Conservation (phyloP, 2,888 invertebrate species). For the Oconnorella tubifera region DNA sequence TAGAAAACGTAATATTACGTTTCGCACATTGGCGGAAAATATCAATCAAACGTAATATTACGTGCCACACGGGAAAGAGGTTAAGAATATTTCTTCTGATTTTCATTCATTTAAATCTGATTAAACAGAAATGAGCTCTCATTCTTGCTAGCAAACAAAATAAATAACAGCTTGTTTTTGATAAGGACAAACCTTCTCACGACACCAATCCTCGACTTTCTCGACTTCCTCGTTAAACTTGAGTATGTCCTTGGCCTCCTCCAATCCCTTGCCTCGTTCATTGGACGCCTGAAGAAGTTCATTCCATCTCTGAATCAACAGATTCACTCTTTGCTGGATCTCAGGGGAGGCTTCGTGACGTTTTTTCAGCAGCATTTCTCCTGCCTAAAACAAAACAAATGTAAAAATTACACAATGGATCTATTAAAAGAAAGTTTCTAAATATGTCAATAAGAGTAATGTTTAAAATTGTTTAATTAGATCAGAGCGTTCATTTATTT, state of each 20-base stretch:
- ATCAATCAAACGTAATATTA: no score
- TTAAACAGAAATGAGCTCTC: background rate
- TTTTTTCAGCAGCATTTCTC: slow-evolving; percentile 68
- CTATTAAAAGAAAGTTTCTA: no score
- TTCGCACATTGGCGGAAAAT: no score
- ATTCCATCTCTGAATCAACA: slow-evolving; percentile 75
- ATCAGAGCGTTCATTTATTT: no score
- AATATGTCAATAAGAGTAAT: no score
- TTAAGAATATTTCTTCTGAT: no score
- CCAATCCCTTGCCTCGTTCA: slow-evolving; percentile 74
- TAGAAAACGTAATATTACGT: no score
- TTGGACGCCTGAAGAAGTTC: slow-evolving; percentile 70
- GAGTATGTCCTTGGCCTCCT: slow-evolving; percentile 94
- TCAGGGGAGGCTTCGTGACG: slow-evolving; percentile 70
- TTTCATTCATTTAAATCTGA: background rate
- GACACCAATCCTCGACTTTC: slow-evolving; percentile 93
- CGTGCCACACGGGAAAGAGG: no score
- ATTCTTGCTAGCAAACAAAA: background rate
- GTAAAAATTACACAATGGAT: no score
- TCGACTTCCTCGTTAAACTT: slow-evolving; percentile 95
- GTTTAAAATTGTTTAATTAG: no score
- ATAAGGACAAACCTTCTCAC: slow-evolving; percentile 71
- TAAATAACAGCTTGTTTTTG: background rate
- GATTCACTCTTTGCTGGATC: slow-evolving; percentile 65
- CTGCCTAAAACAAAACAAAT: no score